Evolutionary conservation across 2,113 vertebrate genomes (phyloP).

Genomic region (Petroica traversi): DNA sequence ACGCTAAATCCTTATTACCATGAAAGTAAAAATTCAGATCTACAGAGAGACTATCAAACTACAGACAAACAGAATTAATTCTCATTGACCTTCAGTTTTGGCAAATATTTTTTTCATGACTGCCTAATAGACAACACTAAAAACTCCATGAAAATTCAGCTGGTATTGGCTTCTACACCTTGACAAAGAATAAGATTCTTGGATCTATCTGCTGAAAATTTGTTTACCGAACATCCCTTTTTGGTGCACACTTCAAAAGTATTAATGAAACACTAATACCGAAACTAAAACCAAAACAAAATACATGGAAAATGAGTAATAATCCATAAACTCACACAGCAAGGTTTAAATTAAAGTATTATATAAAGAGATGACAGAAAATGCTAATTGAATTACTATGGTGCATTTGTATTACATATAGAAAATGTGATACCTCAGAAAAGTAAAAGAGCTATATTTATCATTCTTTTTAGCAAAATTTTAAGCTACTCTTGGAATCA

Average conservation of each 20-base stretch:
- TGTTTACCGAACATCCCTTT: background rate
- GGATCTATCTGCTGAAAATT: background rate
- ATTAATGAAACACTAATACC: background rate
- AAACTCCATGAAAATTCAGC: background rate
- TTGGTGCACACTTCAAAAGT: background rate
- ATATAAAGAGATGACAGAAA: background rate
- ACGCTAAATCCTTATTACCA: background rate
- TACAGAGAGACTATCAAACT: background rate
- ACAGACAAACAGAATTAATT: background rate
- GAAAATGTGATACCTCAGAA: background rate
- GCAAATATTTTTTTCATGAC: background rate
- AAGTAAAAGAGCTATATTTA: background rate
- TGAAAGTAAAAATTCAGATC: background rate
- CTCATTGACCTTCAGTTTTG: background rate
- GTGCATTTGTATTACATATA: background rate
- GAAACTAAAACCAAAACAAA: background rate
- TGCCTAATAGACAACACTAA: background rate
- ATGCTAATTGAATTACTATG: background rate
- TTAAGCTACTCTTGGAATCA: background rate
- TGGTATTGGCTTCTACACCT: background rate
- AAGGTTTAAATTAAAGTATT: background rate
- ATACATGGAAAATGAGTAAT: background rate
- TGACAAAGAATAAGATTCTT: background rate
- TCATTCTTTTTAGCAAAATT: background rate
- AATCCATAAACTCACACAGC: background rate